These are phyloP conservation scores for Pristionchus japonicus DNA, from an alignment of 2,888 invertebrate genomes.

Conservation along the genomic window DNA sequence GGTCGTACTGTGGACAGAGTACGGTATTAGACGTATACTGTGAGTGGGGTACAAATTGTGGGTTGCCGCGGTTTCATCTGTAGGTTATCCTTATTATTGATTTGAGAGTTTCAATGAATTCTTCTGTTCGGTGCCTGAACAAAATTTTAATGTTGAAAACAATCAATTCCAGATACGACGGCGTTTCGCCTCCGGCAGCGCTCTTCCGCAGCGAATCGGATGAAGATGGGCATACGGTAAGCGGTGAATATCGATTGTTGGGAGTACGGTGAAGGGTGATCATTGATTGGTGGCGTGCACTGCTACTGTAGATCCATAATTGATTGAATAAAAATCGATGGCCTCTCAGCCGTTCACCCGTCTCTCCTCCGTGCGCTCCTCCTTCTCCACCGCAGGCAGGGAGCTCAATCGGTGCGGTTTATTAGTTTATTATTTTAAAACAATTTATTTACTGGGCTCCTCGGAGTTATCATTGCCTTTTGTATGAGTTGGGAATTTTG, in stretches of 20 bases:
- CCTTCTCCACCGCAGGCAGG: constrained; percentile 60
- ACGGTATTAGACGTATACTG: not conserved
- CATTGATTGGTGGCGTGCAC: too few relatives aligned
- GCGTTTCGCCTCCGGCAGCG: constrained; percentile 53
- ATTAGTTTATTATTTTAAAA: too few relatives aligned
- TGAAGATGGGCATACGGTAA: constrained; percentile 56
- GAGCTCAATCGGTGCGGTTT: constrained; percentile 61
- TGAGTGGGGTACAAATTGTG: too few relatives aligned
- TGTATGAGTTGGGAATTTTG: too few relatives aligned
- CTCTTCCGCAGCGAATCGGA: constrained; percentile 58
- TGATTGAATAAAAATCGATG: not conserved
- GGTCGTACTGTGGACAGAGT: not conserved
- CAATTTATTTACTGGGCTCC: too few relatives aligned
- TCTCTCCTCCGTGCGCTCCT: constrained; percentile 69
- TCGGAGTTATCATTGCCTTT: too few relatives aligned
- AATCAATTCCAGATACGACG: constrained; percentile 52
- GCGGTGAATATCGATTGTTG: constrained; percentile 1
- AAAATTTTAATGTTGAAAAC: not conserved
- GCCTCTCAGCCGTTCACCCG: constrained; percentile 64
- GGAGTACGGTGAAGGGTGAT: too few relatives aligned
- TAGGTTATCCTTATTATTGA: too few relatives aligned
- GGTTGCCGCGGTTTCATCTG: too few relatives aligned
- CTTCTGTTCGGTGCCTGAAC: too few relatives aligned
- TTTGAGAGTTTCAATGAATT: too few relatives aligned
- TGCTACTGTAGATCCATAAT: too few relatives aligned